Evolutionary conservation across 2,888 invertebrate species (phyloP), one percentile per base, ranked within the genome.

Genomic region (Drosophila paramelanica): DNA sequence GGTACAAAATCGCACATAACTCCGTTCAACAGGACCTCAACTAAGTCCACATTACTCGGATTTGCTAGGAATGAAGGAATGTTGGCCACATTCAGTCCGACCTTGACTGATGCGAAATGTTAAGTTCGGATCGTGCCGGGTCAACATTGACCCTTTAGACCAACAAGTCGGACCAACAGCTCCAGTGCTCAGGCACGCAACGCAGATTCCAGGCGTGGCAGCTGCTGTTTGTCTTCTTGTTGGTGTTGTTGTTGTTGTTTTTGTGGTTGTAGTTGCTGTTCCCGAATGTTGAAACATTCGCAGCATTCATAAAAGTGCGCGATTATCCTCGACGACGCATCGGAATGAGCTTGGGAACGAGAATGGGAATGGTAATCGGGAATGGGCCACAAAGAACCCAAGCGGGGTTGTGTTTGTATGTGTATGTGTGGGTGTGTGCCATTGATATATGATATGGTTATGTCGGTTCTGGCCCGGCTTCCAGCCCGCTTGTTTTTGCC

Each of bases 241-340:
- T 13, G n/a, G 36, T 42, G 11, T 20, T 60, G 46, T 31, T 33
- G 13, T 42, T 36, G 23, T 23, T 23, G 23, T 7, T 14, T 8
- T 14, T 10, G 20, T 42, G 31, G 11, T 20, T 60, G 46, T 31
- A 25, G 13, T 27, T 38, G 14, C 7, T 33, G 33, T 42, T 41
- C 1, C 23, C 59, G 59, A 55, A 61, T 68, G 68, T 42, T 50
- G 38, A 55, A 74, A 55, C 49, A 68, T 60, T 70, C 64, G 57
- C 62, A 65, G 45, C 66, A 67, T 73, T 69, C 67, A 77, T 69
- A 79, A 79, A 76, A 77, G 53, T 56, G 47, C 62, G 70, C 75
- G 87, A 77, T 87, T 83, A 83, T 84, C 77, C 85, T 84, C 64
- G 61, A 17, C 67, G 50, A 71, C 62, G 57, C 71, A 71, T 67